Conservation (phyloP, 2,797 vertebrate species). For the Anguilla megastoma region DNA sequence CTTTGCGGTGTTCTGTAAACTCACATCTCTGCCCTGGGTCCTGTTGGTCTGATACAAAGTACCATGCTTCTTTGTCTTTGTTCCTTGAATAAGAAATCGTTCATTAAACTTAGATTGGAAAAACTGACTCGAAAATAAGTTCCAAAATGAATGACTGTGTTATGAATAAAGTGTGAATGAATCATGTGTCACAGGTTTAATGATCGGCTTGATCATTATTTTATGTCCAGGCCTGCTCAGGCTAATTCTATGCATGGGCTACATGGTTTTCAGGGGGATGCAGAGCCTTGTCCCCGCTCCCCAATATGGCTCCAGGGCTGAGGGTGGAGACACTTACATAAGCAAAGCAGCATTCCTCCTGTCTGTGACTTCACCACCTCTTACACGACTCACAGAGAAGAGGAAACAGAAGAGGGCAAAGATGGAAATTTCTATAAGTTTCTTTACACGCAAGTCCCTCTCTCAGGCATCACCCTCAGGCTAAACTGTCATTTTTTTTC, state of each 20-base stretch:
- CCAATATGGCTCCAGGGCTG: background rate
- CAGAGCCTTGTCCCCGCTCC: background rate
- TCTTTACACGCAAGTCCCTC: background rate
- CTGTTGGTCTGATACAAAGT: background rate
- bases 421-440: background rate
- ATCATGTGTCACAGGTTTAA: background rate
- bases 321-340: background rate
- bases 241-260: too few species aligned
- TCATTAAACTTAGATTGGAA: background rate
- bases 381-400: background rate
- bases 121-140: background rate
- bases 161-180: background rate
- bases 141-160: background rate
- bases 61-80: background rate
- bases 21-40: background rate
- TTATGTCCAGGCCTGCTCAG: background rate
- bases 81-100: background rate
- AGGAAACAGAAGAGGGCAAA: background rate
- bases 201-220: background rate
- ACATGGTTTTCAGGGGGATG: background rate
- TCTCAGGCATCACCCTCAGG: background rate
- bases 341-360: background rate
- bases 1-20: too few species aligned
- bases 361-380: background rate
- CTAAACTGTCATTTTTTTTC: background rate